A percentile compares a stretch with the other conserved stretches of the same genome.
phyloP scores from a whole-genome alignment of 1,140 invertebrate genomes.

The Druon quercuslanigerum region DNA sequence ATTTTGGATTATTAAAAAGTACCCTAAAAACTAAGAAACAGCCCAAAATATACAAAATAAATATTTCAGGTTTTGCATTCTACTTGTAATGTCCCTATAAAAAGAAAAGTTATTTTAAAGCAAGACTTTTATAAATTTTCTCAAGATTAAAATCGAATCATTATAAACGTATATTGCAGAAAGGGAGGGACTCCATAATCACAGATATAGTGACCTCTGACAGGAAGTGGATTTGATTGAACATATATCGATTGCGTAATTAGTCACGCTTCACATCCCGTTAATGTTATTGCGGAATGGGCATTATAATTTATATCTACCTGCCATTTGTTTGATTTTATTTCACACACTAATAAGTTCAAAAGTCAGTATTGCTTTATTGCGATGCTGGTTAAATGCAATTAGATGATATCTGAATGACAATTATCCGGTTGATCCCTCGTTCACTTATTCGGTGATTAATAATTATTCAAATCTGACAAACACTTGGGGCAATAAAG shows the following conservation, averaged over 20 bases:
- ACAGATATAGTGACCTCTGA: conserved; percentile 57
- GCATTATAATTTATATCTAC: conserved; percentile 31
- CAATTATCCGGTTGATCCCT: conserved; percentile 63
- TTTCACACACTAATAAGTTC: conserved; percentile 42
- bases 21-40: too few relatives aligned
- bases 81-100: too few relatives aligned
- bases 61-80: too few relatives aligned
- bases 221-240: conserved; percentile 72
- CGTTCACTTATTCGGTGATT: conserved; percentile 51
- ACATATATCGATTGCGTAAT: conserved; percentile 70
- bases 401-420: conserved; percentile 69
- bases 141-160: conserved; percentile 47
- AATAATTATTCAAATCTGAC: too few relatives aligned
- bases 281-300: conserved; percentile 64
- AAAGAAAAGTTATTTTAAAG: too few relatives aligned
- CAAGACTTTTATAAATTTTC: conserved; percentile 32
- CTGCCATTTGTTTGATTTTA: not conserved
- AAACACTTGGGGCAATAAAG: too few relatives aligned
- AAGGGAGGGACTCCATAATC: conserved; percentile 43
- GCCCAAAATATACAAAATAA: too few relatives aligned
- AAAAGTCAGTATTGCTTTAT: conserved; percentile 52
- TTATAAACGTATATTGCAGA: conserved; percentile 46
- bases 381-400: conserved; percentile 65
- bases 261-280: conserved; percentile 74
- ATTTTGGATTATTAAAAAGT: too few relatives aligned